Base-by-base conservation (phyloP, 1,140 invertebrate species). In the Aphaenogaster rudis region DNA sequence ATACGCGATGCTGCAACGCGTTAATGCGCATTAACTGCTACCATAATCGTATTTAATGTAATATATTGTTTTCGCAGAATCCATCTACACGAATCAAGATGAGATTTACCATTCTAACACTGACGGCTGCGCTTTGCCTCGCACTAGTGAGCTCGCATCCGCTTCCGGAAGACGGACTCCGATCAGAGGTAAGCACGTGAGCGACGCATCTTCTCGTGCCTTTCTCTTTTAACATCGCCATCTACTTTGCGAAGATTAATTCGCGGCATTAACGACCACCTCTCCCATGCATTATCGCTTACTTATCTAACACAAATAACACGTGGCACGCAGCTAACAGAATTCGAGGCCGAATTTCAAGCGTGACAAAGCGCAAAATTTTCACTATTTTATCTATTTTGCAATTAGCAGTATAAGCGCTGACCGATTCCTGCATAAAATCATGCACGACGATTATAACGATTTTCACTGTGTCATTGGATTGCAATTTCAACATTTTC, bases 121-220 rank as follows among this genome's bases (percentile, higher is more conserved):
- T 95, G 67, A 77, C 92, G 36, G 90, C 90, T 69, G 91, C 89
- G 77, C 61, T 94, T 7, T 94, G 94, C 86, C 84, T 93, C 79
- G 90, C 93, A 39, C 81, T 93, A 79, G 93, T 93, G 78, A 91
- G 86, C 76, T 93, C 95, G 50, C 45, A 92, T 89, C 95, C 95
- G 66, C 76, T 94, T 90, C 88, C 93, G 64, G 91, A 93, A 63
- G 86, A 89, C 59, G 89, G 92, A 48, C 90, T 95, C 59, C 90
- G 89, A 36, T 95, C 95, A 77, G 92, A 94, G 94, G 95, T 94
- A 91, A 94, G 94, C 90, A 79, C 48, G 36, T 57, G 54, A 72
- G 67, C 66, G 13, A 57, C 13, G 33, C 80, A 59, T 39, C 52
- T 54, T 39, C 52, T 52, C 48, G 59, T 59, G 67, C 66, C 80